Evolutionary conservation across 53 echinoderm and acorn worm species (phyloP).

Genomic region (Holothuria leucospilota): DNA sequence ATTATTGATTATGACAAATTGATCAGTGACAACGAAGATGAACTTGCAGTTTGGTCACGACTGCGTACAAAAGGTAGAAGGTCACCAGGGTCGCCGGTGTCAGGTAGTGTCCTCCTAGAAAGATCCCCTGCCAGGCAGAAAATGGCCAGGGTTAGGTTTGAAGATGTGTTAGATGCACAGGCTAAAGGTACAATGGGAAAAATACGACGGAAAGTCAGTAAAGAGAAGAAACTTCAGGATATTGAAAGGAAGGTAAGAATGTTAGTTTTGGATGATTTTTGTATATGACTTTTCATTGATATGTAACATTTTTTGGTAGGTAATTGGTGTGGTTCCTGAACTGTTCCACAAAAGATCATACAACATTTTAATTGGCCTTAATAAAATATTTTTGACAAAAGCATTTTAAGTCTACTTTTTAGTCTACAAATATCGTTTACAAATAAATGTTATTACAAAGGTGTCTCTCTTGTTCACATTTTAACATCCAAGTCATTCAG

Average conservation of each 20-base stretch:
- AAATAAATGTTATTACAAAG: too few species aligned
- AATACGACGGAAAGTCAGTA: slow-evolving; percentile 65
- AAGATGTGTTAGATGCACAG: slow-evolving; percentile 84
- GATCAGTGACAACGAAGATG: not conserved
- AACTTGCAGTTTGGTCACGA: not conserved
- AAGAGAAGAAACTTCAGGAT: slow-evolving; percentile 64
- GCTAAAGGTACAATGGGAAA: slow-evolving; percentile 82
- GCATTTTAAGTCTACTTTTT: too few species aligned
- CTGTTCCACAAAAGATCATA: too few species aligned
- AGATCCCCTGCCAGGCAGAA: not conserved
- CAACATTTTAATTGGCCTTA: too few species aligned
- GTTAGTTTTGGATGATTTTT: too few species aligned
- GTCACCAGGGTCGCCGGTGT: not conserved
- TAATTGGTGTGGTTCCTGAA: too few species aligned
- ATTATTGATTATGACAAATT: slow-evolving; percentile 63
- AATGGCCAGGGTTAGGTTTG: slow-evolving; percentile 63
- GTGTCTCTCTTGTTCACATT: too few species aligned
- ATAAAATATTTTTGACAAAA: too few species aligned
- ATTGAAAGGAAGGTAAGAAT: slow-evolving; percentile 66
- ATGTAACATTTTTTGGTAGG: too few species aligned
- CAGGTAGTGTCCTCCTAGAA: slow-evolving; percentile 26
- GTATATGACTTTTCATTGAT: too few species aligned
- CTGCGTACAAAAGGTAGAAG: slow-evolving; percentile 1
- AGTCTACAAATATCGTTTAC: too few species aligned
- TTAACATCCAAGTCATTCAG: too few species aligned